phyloP scores from a whole-genome alignment of 1,140 invertebrate genomes.

The Micrasema longulum region DNA sequence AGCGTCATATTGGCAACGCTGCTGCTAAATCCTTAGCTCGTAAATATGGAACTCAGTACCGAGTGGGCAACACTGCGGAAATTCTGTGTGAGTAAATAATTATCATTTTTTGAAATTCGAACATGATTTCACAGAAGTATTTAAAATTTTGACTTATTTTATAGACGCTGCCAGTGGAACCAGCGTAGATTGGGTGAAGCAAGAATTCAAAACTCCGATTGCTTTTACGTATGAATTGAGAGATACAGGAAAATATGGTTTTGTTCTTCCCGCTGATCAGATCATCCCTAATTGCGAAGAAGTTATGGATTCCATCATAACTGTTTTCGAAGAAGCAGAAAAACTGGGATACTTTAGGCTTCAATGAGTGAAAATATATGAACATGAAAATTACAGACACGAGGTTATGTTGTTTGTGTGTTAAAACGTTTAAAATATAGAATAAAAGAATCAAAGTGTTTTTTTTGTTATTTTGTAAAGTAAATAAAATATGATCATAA shows the following conservation, averaged over 20 bases:
- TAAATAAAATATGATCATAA: no score
- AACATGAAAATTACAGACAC: no score
- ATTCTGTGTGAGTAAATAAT: constrained; percentile 63
- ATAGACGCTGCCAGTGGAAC: constrained; percentile 70
- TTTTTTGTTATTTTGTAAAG: no score
- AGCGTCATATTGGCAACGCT: constrained; percentile 21
- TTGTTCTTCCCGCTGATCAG: constrained; percentile 79
- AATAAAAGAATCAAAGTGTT: no score
- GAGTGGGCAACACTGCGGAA: constrained; percentile 68
- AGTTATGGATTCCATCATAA: constrained; percentile 74
- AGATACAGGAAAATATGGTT: constrained; percentile 81
- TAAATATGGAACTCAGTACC: constrained; percentile 64
- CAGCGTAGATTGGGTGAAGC: constrained; percentile 81
- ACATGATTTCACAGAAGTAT: no score
- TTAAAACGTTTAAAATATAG: no score
- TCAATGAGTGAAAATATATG: constrained; percentile 9
- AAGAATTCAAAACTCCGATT: constrained; percentile 72
- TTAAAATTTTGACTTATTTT: no score
- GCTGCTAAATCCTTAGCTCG: constrained; percentile 65
- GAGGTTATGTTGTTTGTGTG: no score
- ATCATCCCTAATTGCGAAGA: constrained; percentile 81
- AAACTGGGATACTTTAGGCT: constrained; percentile 59
- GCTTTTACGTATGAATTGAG: constrained; percentile 77
- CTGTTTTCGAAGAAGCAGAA: constrained; percentile 70
- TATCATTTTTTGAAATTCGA: no score